Evolutionary conservation across 2,797 vertebrate genomes (phyloP).

Genomic region (Prionace glauca): DNA sequence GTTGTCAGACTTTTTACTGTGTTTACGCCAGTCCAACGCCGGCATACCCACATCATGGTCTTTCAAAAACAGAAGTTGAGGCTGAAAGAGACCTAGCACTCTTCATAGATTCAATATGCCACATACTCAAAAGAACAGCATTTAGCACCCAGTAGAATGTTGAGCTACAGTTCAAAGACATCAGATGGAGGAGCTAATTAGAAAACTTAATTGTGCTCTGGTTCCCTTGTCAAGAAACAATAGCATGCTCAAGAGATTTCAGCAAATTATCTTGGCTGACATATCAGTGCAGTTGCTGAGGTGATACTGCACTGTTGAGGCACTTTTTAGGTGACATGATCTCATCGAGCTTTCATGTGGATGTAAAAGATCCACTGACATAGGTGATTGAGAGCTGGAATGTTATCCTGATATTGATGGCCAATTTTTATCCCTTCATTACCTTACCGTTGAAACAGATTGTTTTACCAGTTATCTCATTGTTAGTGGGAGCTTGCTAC

Average conservation of each 20-base stretch:
- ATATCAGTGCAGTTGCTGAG: background rate
- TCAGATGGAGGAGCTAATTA: background rate
- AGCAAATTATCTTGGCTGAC: background rate
- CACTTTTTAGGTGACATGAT: background rate
- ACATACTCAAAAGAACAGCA: background rate
- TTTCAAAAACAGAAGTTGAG: background rate
- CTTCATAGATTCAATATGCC: background rate
- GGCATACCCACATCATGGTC: no score
- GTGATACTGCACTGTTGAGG: background rate
- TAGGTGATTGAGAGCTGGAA: background rate
- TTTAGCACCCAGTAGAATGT: background rate
- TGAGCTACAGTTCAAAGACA: background rate
- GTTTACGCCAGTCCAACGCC: no score
- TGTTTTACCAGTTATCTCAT: background rate
- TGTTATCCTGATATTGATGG: background rate
- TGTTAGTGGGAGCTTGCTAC: background rate
- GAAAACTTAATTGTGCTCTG: background rate
- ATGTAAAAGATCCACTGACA: background rate
- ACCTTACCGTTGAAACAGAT: background rate
- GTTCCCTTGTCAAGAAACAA: background rate
- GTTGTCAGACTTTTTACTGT: no score
- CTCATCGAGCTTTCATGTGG: background rate
- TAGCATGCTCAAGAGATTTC: background rate
- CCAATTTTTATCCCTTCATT: background rate
- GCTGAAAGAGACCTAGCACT: background rate